Evolutionary conservation across 2,888 invertebrate species (phyloP).

Genomic region (Caenorhabditis becei): DNA sequence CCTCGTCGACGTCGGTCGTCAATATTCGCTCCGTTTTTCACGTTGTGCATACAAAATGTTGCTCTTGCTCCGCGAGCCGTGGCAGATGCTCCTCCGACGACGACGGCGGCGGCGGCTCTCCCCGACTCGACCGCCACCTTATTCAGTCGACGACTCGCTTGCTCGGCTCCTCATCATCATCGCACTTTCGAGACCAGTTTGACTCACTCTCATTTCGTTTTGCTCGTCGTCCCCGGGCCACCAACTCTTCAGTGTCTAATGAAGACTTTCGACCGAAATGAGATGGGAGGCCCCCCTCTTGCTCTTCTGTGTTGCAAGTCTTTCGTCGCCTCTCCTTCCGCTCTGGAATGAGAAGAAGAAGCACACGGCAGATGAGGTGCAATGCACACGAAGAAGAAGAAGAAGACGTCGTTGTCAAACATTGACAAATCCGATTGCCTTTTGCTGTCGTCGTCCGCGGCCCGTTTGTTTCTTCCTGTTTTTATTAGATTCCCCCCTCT

Average conservation of each 20-base stretch:
- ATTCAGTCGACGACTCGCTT: conserved; percentile 4
- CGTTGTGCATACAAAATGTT: conserved; percentile 54
- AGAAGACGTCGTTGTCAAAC: conserved; percentile 43
- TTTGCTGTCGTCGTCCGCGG: conserved; percentile 13
- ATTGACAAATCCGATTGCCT: conserved; percentile 58
- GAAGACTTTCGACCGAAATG: conserved; percentile 37
- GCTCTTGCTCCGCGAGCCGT: conserved; percentile 34
- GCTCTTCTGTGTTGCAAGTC: conserved; percentile 14
- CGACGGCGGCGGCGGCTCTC: conserved; percentile 1
- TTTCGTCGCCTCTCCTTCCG: conserved; percentile 23
- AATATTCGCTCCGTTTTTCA: conserved; percentile 7
- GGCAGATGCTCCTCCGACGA: conserved; percentile 10
- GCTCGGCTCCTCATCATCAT: conserved; percentile 13
- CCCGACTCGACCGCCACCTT: conserved; percentile 9
- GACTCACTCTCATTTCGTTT: conserved; percentile 21
- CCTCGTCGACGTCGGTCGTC: conserved; percentile 14
- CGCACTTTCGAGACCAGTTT: conserved; percentile 19
- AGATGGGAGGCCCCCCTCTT: conserved; percentile 8
- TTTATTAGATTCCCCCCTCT: conserved; percentile 42
- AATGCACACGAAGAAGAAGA: conserved; percentile 25
- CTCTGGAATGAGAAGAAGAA: conserved; percentile 34
- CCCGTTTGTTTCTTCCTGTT: conserved; percentile 43
- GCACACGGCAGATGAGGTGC: conserved; percentile 33
- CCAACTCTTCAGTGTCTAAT: conserved; percentile 26
- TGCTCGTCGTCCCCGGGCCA: not conserved